phyloP scores from a whole-genome alignment of 2,797 vertebrate genomes.

The Oreochromis mossambicus region DNA sequence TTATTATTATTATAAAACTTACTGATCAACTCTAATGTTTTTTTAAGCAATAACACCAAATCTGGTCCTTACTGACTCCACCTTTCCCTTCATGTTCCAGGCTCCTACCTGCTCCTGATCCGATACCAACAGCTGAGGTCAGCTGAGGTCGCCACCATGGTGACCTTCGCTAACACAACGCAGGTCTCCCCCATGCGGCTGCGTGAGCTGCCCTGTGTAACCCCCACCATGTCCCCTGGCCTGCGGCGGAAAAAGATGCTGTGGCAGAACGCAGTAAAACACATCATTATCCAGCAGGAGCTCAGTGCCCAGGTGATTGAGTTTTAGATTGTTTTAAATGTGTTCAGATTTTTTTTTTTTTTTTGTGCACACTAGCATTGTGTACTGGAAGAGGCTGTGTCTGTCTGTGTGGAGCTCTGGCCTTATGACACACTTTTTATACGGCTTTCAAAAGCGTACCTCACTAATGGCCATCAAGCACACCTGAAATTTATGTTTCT shows the following conservation, averaged over 20 bases:
- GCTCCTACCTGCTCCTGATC: slow-evolving; percentile 30
- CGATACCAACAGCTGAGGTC: slow-evolving; percentile 26
- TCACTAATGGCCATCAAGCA: not conserved
- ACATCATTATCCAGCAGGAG: slow-evolving; percentile 73
- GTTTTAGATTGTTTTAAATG: not conserved
- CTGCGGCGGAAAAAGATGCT: slow-evolving; percentile 72
- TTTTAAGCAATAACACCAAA: not conserved
- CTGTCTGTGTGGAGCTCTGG: not conserved
- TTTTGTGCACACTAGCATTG: not conserved
- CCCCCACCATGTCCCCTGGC: slow-evolving; percentile 59
- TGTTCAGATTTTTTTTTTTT: not conserved
- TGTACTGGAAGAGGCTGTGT: not conserved
- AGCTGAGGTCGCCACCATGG: slow-evolving; percentile 50
- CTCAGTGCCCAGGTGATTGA: slow-evolving; percentile 58
- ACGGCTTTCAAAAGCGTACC: not conserved
- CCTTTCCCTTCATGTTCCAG: not conserved
- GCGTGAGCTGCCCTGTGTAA: slow-evolving; percentile 45
- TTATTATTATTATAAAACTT: not conserved
- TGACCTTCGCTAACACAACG: slow-evolving; percentile 64
- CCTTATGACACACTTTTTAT: not conserved
- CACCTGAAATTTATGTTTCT: not conserved
- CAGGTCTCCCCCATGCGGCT: slow-evolving; percentile 51
- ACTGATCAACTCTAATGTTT: not conserved
- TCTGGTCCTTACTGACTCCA: not conserved
- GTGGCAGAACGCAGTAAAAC: slow-evolving; percentile 78